These are phyloP conservation scores for Melinaea marsaeus DNA, from an alignment of 2,888 invertebrate genomes.

Conservation along the genomic window DNA sequence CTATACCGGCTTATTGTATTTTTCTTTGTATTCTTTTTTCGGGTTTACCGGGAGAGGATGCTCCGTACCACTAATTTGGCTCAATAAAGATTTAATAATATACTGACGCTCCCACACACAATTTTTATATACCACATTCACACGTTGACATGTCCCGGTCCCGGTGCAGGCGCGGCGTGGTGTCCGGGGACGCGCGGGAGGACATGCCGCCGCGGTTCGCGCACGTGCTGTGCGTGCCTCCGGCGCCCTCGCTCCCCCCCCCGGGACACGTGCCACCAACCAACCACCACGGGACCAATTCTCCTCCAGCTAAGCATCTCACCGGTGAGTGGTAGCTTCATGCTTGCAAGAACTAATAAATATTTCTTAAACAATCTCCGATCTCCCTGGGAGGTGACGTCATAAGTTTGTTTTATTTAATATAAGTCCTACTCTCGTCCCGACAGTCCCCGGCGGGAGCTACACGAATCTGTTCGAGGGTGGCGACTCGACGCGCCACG, in stretches of 20 bases:
- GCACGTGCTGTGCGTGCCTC: slow-evolving; percentile 38
- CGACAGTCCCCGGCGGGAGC: slow-evolving; percentile 39
- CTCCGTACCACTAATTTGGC: no score
- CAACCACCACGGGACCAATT: slow-evolving; percentile 20
- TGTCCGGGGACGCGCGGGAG: slow-evolving; percentile 50
- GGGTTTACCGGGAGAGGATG: no score
- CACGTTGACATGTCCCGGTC: background rate
- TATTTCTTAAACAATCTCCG: no score
- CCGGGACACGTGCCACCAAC: slow-evolving; percentile 20
- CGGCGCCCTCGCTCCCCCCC: slow-evolving; percentile 14
- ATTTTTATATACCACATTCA: no score
- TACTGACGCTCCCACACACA: no score
- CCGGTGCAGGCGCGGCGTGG: slow-evolving; percentile 54
- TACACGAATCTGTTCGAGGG: slow-evolving; percentile 45
- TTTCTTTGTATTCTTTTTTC: no score
- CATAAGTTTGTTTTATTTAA: no score
- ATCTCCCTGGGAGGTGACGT: no score
- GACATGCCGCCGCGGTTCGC: slow-evolving; percentile 56
- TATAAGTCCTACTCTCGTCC: background rate
- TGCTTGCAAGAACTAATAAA: background rate
- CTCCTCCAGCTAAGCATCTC: slow-evolving; percentile 21
- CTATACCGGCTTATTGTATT: no score
- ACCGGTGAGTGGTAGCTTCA: slow-evolving; percentile 17
- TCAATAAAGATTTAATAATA: no score
- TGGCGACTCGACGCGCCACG: slow-evolving; percentile 49